Evolutionary conservation across 2,113 vertebrate genomes (phyloP).

Genomic region (Morone chrysops): DNA sequence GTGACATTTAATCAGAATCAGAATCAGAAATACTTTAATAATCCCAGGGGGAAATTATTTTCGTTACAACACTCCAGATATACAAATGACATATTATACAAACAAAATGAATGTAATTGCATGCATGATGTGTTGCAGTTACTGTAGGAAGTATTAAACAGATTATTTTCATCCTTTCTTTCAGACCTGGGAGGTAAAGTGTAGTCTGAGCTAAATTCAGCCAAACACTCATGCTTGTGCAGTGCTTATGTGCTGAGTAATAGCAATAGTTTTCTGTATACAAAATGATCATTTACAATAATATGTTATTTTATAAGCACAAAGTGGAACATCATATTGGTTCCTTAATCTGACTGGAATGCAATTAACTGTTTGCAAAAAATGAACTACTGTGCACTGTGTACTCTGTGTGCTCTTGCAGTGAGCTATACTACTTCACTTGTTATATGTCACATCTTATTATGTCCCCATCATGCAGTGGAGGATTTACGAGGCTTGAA

Average conservation of each 20-base stretch:
- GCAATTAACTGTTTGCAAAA: slow-evolving; percentile 1
- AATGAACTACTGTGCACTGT: neutral
- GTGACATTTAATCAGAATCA: slow-evolving; percentile 38
- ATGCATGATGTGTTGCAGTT: slow-evolving; percentile 11
- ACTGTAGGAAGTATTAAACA: slow-evolving; percentile 16
- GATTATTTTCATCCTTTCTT: slow-evolving; percentile 9
- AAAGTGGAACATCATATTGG: neutral
- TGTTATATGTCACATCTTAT: slow-evolving; percentile 26
- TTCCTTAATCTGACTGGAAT: neutral
- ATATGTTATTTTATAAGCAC: neutral
- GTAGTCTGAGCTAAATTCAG: slow-evolving; percentile 19
- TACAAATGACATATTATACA: no score
- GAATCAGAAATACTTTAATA: no score
- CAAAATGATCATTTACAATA: neutral
- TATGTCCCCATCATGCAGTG: slow-evolving; percentile 2
- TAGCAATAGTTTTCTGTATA: neutral
- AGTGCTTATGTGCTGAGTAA: neutral
- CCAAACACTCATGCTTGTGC: neutral
- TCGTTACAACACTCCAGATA: no score
- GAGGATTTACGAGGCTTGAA: neutral
- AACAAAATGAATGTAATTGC: slow-evolving; percentile 11
- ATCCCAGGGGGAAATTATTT: no score
- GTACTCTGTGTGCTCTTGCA: no score
- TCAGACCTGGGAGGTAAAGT: neutral
- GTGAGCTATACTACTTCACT: neutral